These are phyloP conservation scores for Chirona hameri DNA, from an alignment of 2,888 invertebrate genomes.

Conservation along the genomic window DNA sequence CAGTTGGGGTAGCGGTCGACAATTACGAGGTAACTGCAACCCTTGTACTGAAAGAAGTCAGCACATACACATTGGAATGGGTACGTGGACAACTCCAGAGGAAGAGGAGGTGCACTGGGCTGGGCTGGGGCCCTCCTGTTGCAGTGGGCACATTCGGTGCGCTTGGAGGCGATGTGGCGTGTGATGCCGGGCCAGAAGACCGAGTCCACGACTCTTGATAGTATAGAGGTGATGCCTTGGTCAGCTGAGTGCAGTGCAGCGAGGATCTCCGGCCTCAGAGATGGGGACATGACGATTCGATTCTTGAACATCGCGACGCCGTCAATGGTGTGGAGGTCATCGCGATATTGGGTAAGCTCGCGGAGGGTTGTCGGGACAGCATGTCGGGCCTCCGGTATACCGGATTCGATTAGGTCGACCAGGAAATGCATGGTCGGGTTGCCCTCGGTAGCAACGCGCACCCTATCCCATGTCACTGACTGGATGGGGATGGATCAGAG, in stretches of 20 bases:
- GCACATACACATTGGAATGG: slow-evolving; percentile 32
- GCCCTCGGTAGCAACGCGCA: slow-evolving; percentile 28
- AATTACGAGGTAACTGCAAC: slow-evolving; percentile 31
- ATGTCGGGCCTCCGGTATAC: no score
- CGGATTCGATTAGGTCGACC: no score
- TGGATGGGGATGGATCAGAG: no score
- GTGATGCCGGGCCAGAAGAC: slow-evolving; percentile 35
- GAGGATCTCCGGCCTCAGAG: not conserved
- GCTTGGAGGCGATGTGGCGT: slow-evolving; percentile 10
- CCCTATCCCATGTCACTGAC: slow-evolving; percentile 33
- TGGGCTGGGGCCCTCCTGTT: slow-evolving; percentile 33
- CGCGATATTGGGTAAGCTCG: no score
- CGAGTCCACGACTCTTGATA: slow-evolving; percentile 22
- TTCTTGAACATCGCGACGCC: no score
- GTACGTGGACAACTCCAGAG: slow-evolving; percentile 12
- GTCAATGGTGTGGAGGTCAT: no score
- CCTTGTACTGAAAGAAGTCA: slow-evolving; percentile 32
- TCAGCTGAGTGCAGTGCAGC: slow-evolving; percentile 32
- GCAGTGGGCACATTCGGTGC: not conserved
- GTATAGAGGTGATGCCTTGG: slow-evolving; percentile 32
- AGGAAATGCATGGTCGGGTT: slow-evolving; percentile 24
- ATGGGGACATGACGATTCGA: no score
- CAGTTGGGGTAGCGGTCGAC: slow-evolving; percentile 33
- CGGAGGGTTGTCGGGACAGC: no score
- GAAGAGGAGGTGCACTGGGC: slow-evolving; percentile 33